Evolutionary conservation across 2,888 invertebrate species (phyloP), one percentile per base, ranked within the genome.

Genomic region (Aromia moschata): DNA sequence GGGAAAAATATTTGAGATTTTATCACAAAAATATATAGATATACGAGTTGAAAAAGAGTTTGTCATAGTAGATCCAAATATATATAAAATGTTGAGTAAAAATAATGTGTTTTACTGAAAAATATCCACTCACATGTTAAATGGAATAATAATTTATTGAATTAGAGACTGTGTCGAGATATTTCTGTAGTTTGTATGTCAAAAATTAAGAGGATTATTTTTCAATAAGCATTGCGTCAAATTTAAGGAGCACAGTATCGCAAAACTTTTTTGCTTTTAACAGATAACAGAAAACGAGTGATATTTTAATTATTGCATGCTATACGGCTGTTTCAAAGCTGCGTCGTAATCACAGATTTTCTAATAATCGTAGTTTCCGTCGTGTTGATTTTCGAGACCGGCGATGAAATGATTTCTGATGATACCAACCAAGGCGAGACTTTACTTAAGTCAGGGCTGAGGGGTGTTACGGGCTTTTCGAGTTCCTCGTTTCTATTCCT

Each of bases 331-430:
- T 18, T n/a, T 82, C 84, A 90, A 72, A 93, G 84, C 80, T 93
- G 93, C 62, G 93, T 93, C 65, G 93, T 93, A 71, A 93, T 93
- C 73, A 93, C 93, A 61, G 93, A 92, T 82, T 93, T 93, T 70
- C 93, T 87, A 74, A 92, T 89, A 68, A 93, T 90, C 11, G 79
- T 63, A 74, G 87, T 85, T 76, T 89, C 84, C 69, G 87, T 84
- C 17, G 85, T 84, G 43, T 85, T 83, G 2, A 87, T 84, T 60
- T 85, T 83, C 41, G 90, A 88, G 15, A 82, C 79, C 15, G 85
- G 84, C 25, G 84, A 82, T 30, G 87, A 85, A 58, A 86, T 84
- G 14, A 89, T 87, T 73, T 91, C 91, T 10, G 89, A 87, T 30
- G 89, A 87, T 33, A 93, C 93, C 63, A 93, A 82, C 93, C 93